phyloP scores from a whole-genome alignment of 2,888 invertebrate species.

The Aromia moschata region DNA sequence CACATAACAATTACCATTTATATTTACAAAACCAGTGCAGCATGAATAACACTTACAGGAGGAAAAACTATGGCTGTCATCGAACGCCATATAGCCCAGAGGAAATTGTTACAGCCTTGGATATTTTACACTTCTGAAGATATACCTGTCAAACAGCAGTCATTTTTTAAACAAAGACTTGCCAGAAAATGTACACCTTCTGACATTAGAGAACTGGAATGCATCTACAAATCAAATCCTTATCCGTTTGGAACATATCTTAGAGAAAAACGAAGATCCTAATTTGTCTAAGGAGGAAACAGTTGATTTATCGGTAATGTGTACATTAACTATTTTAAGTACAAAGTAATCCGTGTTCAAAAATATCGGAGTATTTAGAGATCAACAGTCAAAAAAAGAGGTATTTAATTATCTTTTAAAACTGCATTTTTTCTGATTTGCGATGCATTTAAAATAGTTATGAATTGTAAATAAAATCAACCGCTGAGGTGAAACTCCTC shows the following conservation, averaged over 20 bases:
- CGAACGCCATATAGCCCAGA: constrained; percentile 61
- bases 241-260: constrained; percentile 79
- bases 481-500: too few species aligned
- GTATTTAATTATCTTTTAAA: too few species aligned
- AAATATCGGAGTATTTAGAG: too few species aligned
- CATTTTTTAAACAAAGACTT: constrained; percentile 66
- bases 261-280: constrained; percentile 70
- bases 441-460: too few species aligned
- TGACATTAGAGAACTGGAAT: constrained; percentile 82
- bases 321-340: constrained; percentile 64
- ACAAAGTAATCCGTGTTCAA: too few species aligned
- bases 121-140: constrained; percentile 64
- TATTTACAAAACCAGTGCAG: too few species aligned
- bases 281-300: constrained; percentile 64
- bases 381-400: too few species aligned
- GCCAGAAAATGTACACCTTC: constrained; percentile 75
- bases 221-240: constrained; percentile 67
- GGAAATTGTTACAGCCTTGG: constrained; percentile 68
- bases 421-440: too few species aligned
- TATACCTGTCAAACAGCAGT: constrained; percentile 57
- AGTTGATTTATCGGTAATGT: constrained; percentile 50
- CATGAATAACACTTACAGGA: too few species aligned
- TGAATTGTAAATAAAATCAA: too few species aligned
- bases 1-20: too few species aligned
- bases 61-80: constrained; percentile 52